Base-by-base conservation (phyloP, 2,888 invertebrate genomes). In the Polymixis lichenea region DNA sequence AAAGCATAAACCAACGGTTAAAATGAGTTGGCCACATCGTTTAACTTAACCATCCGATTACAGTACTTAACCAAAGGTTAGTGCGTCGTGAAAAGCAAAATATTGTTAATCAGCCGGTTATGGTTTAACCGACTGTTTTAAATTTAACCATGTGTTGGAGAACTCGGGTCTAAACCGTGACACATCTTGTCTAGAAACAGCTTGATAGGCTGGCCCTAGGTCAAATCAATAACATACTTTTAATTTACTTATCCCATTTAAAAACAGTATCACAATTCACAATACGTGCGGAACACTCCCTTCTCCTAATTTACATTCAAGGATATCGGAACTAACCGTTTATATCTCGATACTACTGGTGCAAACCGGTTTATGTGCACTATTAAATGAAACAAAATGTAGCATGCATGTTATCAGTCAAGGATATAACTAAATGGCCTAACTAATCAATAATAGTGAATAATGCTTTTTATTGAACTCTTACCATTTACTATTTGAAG, bases 271-370 rank as follows among this genome's bases (percentile, higher is more conserved):
- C 71, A 77, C 73, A 66, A 77, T 77, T 61, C 74, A 88, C 87
- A 86, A 86, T 84, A 75, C 82, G 81, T 86, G 81, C 72, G 56
- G 32, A 77, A 80, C 84, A 77, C 74, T 88, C 92, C 91, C 86
- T 91, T 93, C 92, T 89, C 90, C 87, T 91, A 89, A 89, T 88
- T 89, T 83, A 84, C 84, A 89, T 89, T 92, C 92, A 93, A 93
- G 93, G 93, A 91, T 90, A 90, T 83, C 58, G 60, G 61, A 77
- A 51, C 68, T 13, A 83, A 86, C 77, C 71, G 86, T 88, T 87
- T 82, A 77, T 85, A 75, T 38, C 49, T 76, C 60, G 64, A 77
- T 76, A 86, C 46, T 55, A 73, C 72, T 55, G 51, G 43, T 71
- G 28, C 38, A 55, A 78, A 87, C 88, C 74, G 73, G 86, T 80